A percentile compares a stretch with the other conserved stretches of the same genome.
Evolutionary conservation across 2,113 vertebrate species (phyloP).

Genomic region (Scartelaos histophorus): DNA sequence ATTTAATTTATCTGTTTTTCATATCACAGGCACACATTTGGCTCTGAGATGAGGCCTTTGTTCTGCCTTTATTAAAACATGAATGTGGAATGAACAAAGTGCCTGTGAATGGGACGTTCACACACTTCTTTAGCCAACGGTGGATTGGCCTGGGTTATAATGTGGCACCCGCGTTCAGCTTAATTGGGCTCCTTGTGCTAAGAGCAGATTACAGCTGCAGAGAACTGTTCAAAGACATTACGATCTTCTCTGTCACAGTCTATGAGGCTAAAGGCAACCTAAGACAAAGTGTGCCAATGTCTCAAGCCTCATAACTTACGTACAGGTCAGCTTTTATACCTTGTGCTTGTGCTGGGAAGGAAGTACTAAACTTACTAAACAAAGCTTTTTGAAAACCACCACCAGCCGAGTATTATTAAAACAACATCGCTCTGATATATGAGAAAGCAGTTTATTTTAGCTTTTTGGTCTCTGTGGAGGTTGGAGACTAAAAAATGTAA

Average conservation of each 20-base stretch:
- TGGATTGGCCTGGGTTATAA: constrained; percentile 55
- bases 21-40: constrained; percentile 27
- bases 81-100: constrained; percentile 29
- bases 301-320: constrained; percentile 24
- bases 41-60: constrained; percentile 3
- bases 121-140: constrained; percentile 45
- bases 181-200: constrained; percentile 61
- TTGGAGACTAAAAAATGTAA: not conserved
- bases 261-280: constrained; percentile 46
- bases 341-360: constrained; percentile 1
- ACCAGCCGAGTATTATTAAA: not conserved
- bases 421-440: not conserved
- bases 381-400: not conserved
- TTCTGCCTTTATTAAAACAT: constrained; percentile 17
- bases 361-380: not conserved
- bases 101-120: constrained; percentile 16
- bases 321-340: constrained; percentile 2
- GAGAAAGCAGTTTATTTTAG: not conserved
- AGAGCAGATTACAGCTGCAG: constrained; percentile 59
- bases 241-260: constrained; percentile 38
- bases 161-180: constrained; percentile 48
- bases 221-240: constrained; percentile 61
- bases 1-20: constrained; percentile 31
- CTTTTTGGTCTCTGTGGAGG: not conserved
- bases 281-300: constrained; percentile 34